A percentile compares a stretch with the other conserved stretches of the same genome.
These are phyloP conservation scores for Cnemophilus loriae DNA, from an alignment of 2,113 vertebrate genomes.

Conservation along the genomic window DNA sequence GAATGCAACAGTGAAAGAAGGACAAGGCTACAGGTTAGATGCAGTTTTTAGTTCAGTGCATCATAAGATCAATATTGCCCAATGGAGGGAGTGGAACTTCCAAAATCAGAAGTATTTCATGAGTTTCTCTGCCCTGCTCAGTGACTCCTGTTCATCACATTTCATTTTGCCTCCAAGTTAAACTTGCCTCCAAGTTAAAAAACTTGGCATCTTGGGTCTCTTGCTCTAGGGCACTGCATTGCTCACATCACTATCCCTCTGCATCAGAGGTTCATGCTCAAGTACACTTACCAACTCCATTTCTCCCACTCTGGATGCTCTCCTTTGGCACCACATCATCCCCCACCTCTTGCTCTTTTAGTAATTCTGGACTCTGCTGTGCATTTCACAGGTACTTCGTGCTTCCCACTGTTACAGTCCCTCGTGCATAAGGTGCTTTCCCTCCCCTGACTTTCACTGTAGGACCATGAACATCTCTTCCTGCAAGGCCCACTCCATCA, in stretches of 20 bases:
- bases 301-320: background rate
- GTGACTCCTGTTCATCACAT: background rate
- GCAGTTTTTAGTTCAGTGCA: background rate
- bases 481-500: background rate
- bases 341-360: background rate
- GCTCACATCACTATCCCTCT: background rate
- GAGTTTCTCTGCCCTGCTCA: background rate
- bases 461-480: background rate
- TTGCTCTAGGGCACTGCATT: background rate
- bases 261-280: background rate
- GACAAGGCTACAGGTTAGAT: background rate
- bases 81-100: background rate
- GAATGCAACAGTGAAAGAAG: constrained; percentile 4
- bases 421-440: background rate
- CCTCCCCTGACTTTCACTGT: background rate
- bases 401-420: background rate
- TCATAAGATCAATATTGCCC: background rate
- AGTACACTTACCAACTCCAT: background rate
- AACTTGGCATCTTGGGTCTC: background rate
- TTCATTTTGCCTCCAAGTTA: background rate
- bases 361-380: background rate
- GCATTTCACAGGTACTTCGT: background rate
- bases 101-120: background rate
- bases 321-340: background rate
- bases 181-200: background rate